These are phyloP conservation scores for Orchestes rusci DNA, from an alignment of 2,888 invertebrate species.

Conservation along the genomic window DNA sequence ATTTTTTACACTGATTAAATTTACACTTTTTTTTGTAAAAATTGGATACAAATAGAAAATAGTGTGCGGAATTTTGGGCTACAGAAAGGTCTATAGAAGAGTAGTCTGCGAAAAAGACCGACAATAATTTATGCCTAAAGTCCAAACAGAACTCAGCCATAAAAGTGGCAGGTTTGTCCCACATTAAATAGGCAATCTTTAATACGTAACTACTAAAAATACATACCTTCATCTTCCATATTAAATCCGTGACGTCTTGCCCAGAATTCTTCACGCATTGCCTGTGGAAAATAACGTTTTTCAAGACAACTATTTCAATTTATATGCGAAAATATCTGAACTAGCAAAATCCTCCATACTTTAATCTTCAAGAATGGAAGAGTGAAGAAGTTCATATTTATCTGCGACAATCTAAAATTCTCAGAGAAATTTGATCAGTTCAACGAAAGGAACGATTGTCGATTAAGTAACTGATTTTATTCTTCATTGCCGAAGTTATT, in stretches of 20 bases:
- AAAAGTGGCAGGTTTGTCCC: too few relatives aligned
- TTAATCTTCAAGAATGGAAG: slow-evolving; percentile 24
- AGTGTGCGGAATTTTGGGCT: too few relatives aligned
- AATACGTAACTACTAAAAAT: too few relatives aligned
- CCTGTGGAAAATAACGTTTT: slow-evolving; percentile 32
- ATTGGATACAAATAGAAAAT: too few relatives aligned
- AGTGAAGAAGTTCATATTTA: slow-evolving; percentile 27
- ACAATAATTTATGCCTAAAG: too few relatives aligned
- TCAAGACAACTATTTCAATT: slow-evolving; percentile 1
- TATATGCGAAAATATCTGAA: slow-evolving; percentile 15
- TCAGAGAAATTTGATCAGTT: slow-evolving; percentile 26
- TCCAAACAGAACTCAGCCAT: too few relatives aligned
- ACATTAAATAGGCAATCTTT: too few relatives aligned
- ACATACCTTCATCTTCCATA: slow-evolving; percentile 57
- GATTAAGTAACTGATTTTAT: slow-evolving; percentile 1
- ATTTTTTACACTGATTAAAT: too few relatives aligned
- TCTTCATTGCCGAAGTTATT: too few relatives aligned
- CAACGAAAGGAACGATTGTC: slow-evolving; percentile 34
- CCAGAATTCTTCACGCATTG: slow-evolving; percentile 62
- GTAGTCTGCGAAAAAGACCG: too few relatives aligned
- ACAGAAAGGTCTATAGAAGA: too few relatives aligned
- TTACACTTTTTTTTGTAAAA: too few relatives aligned
- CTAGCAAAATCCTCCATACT: slow-evolving; percentile 29
- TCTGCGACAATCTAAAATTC: slow-evolving; percentile 32
- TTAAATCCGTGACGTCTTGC: slow-evolving; percentile 54